Evolutionary conservation across 37 sponge, comb jelly and placozoan genomes (phyloP), one percentile per base, ranked within the genome.

Genomic region (Haliclona indistincta): DNA sequence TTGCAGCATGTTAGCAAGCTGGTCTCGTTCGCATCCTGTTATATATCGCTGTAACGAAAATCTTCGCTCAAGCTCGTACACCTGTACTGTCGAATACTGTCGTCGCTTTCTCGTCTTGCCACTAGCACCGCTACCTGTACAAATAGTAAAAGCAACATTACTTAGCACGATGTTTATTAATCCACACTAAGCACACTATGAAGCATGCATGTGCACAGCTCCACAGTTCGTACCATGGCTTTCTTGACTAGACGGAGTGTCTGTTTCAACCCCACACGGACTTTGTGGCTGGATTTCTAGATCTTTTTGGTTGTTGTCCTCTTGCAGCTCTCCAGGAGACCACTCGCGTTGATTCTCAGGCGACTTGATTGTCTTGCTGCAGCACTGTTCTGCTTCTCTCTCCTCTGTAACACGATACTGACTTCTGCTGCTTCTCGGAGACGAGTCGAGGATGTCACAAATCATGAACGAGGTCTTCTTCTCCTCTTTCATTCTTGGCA

Each of bases 1-100:
- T 26, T 84, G 89, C 38, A 94, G 73, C 32, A 84, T 43, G 19
- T 62, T 63, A 3, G 95, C 92, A 19, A 94, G 82, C 35, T 94
- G 88, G 36, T 94, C 92, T 36, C 95, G 66, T 70, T 94, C 95
- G 70, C 87, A 92, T 4, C 92, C 91, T 20, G 92, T 90, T 32
- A 94, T 58, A 54, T 94, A 94, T 66, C 87, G 87, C 60, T 91
- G 88, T 5, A 91, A 64, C 2, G 83, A 47, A 67, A 94, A 94
- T 47, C 92, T 70, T 55, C 92, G 61, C 68, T 94, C 95, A 30
- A 94, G 74, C 63, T 94, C 95, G 73, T 84, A 91, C 19, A 94
- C 95, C 52, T 94, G 95, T 35, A 84, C 84, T 76, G 87, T 91
- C 15, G 90, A 90, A 41, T 91, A 94, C 22, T 91, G 88, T 0